Evolutionary conservation across 2,797 vertebrate genomes (phyloP).

Genomic region (Sternarchorhynchus goeldii): DNA sequence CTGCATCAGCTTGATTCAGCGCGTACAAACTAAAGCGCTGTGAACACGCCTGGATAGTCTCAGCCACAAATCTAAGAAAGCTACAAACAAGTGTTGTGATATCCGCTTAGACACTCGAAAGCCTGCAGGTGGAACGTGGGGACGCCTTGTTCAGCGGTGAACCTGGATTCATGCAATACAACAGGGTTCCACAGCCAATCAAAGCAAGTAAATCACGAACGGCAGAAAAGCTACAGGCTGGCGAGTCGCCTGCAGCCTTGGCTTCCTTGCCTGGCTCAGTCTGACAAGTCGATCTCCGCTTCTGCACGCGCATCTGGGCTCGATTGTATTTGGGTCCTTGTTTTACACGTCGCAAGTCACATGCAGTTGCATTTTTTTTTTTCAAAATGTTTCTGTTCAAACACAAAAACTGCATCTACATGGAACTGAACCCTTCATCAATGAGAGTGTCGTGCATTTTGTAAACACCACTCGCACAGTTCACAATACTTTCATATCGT

Average conservation of each 20-base stretch:
- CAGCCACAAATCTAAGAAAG: background rate
- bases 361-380: too few relatives aligned
- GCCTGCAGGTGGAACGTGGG: background rate
- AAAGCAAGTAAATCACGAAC: background rate
- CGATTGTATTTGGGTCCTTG: background rate
- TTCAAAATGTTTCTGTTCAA: too few relatives aligned
- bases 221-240: background rate
- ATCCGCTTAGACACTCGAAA: background rate
- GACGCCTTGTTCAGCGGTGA: background rate
- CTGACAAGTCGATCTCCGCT: too few relatives aligned
- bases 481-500: background rate
- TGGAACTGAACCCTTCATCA: background rate
- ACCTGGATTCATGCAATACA: too few relatives aligned
- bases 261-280: background rate
- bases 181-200: background rate
- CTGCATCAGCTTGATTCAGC: background rate
- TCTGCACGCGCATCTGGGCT: background rate
- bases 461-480: slow-evolving; percentile 6
- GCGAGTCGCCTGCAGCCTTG: background rate
- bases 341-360: too few relatives aligned
- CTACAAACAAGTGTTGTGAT: background rate
- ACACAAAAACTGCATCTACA: too few relatives aligned
- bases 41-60: background rate
- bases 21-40: background rate
- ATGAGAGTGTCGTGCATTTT: background rate